These are phyloP conservation scores for Strigamia crassipes DNA, from an alignment of 2,888 invertebrate genomes.

Conservation along the genomic window DNA sequence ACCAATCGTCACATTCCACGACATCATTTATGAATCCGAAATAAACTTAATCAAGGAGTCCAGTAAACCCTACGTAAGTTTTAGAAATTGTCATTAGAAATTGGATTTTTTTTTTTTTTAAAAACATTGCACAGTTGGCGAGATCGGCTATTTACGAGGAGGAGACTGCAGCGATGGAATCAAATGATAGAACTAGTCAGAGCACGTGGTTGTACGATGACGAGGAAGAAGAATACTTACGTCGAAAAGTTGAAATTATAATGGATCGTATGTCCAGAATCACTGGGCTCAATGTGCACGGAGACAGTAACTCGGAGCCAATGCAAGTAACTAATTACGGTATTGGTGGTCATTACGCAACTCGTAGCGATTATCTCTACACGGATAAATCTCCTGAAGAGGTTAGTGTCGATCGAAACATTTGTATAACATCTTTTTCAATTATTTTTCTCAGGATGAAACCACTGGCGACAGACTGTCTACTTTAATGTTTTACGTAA, in stretches of 20 bases:
- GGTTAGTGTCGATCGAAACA: too few relatives aligned
- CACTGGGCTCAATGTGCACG: conserved; percentile 55
- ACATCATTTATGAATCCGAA: conserved; percentile 54
- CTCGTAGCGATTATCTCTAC: too few relatives aligned
- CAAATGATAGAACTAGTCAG: conserved; percentile 56
- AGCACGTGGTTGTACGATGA: conserved; percentile 57
- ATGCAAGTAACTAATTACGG: conserved; percentile 57
- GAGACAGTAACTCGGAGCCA: conserved; percentile 53
- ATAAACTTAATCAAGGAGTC: conserved; percentile 53
- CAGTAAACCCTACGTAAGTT: conserved; percentile 53
- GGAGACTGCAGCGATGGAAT: conserved; percentile 55
- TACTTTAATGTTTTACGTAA: too few relatives aligned
- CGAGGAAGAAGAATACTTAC: conserved; percentile 49
- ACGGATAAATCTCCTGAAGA: too few relatives aligned
- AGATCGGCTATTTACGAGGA: conserved; percentile 49
- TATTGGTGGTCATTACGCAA: conserved; percentile 62
- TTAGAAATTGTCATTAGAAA: background rate
- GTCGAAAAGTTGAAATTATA: too few relatives aligned
- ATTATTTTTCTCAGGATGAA: too few relatives aligned
- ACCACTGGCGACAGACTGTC: too few relatives aligned
- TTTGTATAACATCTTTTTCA: too few relatives aligned
- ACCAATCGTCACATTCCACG: conserved; percentile 54
- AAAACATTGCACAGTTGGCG: too few relatives aligned
- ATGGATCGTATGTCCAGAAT: conserved; percentile 53
- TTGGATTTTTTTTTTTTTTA: too few relatives aligned